Evolutionary conservation across 2,797 vertebrate species (phyloP), one percentile per base, ranked within the genome.

Genomic region (Eutrigla gurnardus): DNA sequence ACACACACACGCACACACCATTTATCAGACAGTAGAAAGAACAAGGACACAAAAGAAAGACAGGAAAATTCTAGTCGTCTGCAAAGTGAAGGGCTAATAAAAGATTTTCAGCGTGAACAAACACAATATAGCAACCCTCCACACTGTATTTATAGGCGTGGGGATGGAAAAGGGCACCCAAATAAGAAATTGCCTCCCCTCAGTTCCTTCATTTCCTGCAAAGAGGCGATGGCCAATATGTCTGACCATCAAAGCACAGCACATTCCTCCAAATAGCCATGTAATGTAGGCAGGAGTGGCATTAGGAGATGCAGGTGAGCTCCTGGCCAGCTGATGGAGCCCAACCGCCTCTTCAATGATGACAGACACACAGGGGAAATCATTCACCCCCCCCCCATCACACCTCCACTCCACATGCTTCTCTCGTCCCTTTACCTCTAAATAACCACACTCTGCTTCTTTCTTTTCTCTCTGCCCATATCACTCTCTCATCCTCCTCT

Each of bases 291-390:
- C 70, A 70, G 78, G 50, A 68, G 76, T 3, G 17, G 77, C 66
- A 73, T 78, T 66, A 80, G 50, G 70, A 64, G 73, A 74, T 40
- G 75, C 33, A 49, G 71, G 70, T 25, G 52, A 78, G 69, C 80
- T 71, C 17, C 50, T 1, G 47, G 53, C 15, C 42, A 5, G 70
- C 76, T 81, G 83, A 81, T 70, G 74, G 81, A 84, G 77, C 72
- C 76, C 46, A 59, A 70, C 33, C 12, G 13, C 42, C 71, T 75
- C 65, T 69, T 67, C 67, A 15, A 67, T 78, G 81, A 87, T 81
- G 85, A 88, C 67, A 55, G 39, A 70, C 78, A 73, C 86, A 77
- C 75, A 37, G 78, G 88, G 87, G 86, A 88, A 91, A 89, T 90
- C 80, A 53, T 76, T 78, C 66, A 0, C 55, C 32, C 39, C 59